These are phyloP conservation scores for Mamestra configurata DNA, from an alignment of 1,140 invertebrate genomes.

Conservation along the genomic window DNA sequence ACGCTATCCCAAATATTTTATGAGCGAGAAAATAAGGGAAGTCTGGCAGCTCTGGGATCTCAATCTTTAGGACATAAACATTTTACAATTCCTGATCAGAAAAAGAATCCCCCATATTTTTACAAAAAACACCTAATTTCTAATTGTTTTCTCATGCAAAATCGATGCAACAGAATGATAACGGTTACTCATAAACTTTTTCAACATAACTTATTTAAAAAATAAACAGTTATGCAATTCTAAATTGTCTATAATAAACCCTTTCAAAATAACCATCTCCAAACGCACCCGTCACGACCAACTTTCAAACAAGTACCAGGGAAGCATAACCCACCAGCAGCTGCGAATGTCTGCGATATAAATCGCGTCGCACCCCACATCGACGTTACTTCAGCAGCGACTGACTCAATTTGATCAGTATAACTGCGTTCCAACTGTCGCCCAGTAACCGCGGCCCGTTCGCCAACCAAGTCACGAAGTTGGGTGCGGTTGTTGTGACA, in stretches of 20 bases:
- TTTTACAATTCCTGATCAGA: too few species aligned
- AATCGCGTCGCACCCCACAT: slow-evolving; percentile 43
- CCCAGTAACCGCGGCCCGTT: slow-evolving; percentile 75
- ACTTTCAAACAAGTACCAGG: background rate
- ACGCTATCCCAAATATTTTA: too few species aligned
- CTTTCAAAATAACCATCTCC: background rate
- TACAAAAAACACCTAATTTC: too few species aligned
- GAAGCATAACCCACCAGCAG: background rate
- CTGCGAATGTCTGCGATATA: slow-evolving; percentile 28
- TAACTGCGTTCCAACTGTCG: slow-evolving; percentile 85
- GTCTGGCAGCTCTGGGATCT: too few species aligned
- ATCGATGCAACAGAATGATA: too few species aligned
- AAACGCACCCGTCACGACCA: slow-evolving; percentile 15
- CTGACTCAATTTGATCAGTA: slow-evolving; percentile 85
- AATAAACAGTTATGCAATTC: background rate
- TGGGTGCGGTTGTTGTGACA: slow-evolving; percentile 54
- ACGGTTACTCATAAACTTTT: too few species aligned
- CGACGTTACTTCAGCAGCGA: slow-evolving; percentile 52
- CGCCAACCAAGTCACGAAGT: slow-evolving; percentile 79
- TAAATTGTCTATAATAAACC: background rate
- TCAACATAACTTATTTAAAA: too few species aligned
- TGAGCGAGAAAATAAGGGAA: too few species aligned
- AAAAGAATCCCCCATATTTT: too few species aligned
- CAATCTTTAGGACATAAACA: too few species aligned
- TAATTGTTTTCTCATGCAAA: too few species aligned